A percentile compares a stretch with the other conserved stretches of the same genome.
Conservation (phyloP, 2,888 invertebrate species). For the Phlogophora meticulosa region DNA sequence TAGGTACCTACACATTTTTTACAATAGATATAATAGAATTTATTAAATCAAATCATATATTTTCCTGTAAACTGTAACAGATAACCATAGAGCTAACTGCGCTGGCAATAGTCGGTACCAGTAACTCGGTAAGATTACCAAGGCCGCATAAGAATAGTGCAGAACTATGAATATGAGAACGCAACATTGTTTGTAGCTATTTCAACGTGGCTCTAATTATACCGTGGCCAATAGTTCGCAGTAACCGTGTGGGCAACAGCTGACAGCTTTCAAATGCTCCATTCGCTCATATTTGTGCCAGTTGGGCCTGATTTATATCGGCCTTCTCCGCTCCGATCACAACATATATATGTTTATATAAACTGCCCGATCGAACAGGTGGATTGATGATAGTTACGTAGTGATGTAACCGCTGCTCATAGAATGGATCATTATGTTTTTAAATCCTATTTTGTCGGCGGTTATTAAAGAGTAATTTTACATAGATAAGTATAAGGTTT, state of each 20-base stretch:
- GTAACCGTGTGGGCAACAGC: slow-evolving; percentile 71
- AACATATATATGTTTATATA: slow-evolving; percentile 35
- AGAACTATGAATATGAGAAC: slow-evolving; percentile 77
- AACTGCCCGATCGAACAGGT: slow-evolving; percentile 50
- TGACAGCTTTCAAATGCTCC: slow-evolving; percentile 75
- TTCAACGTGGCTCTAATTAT: slow-evolving; percentile 80
- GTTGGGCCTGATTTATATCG: slow-evolving; percentile 55
- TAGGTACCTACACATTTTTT: not conserved
- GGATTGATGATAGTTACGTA: slow-evolving; percentile 29
- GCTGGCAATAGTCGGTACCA: slow-evolving; percentile 64
- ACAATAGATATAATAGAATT: not conserved
- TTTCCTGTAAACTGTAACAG: slow-evolving; percentile 43
- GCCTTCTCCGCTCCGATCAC: slow-evolving; percentile 56
- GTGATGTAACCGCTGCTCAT: slow-evolving; percentile 40
- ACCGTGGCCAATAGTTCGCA: slow-evolving; percentile 73
- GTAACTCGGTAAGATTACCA: slow-evolving; percentile 78
- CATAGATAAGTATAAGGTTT: not conserved
- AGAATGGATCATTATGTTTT: slow-evolving; percentile 7
- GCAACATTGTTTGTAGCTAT: slow-evolving; percentile 80
- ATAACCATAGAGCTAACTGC: slow-evolving; percentile 57
- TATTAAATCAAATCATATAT: not conserved
- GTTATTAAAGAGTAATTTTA: slow-evolving; percentile 9
- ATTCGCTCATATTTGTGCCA: slow-evolving; percentile 67
- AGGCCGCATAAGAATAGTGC: slow-evolving; percentile 84
- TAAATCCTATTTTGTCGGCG: slow-evolving; percentile 6